phyloP scores from a whole-genome alignment of 1,140 invertebrate genomes.

The Caenorhabditis latens region DNA sequence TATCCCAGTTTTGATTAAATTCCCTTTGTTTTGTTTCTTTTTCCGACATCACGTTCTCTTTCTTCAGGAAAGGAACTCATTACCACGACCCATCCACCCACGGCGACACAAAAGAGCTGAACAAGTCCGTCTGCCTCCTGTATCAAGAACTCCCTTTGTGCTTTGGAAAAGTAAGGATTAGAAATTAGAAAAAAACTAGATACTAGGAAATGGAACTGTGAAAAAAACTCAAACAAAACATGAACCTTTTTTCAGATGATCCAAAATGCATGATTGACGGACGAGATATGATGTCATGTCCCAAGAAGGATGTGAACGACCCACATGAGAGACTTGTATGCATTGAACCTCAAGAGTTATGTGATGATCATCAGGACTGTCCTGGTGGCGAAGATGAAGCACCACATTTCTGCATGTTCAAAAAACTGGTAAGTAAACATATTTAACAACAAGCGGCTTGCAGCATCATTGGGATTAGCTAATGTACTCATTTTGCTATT shows the following conservation, averaged over 20 bases:
- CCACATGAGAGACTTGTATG: conserved; percentile 64
- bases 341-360: conserved; percentile 74
- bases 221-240: neutral
- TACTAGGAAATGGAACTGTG: neutral
- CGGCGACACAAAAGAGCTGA: conserved; percentile 38
- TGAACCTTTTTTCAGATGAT: neutral
- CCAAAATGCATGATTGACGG: conserved; percentile 24
- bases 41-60: neutral
- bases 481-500: neutral
- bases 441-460: neutral
- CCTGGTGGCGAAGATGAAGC: conserved; percentile 78
- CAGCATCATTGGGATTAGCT: neutral
- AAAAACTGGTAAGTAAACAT: conserved; percentile 71
- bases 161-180: conserved; percentile 43
- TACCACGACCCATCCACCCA: conserved; percentile 36
- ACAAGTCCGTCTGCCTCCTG: neutral
- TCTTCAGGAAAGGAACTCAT: conserved; percentile 30
- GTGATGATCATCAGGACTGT: conserved; percentile 78
- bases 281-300: conserved; percentile 29
- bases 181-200: neutral
- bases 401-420: conserved; percentile 74
- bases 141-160: neutral
- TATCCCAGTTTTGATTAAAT: conserved; percentile 30
- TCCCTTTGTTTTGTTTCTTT: neutral
- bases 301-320: conserved; percentile 31